A percentile compares a stretch with the other conserved stretches of the same genome.
phyloP scores from a whole-genome alignment of 2,797 vertebrate genomes.

The Sebastes elongatus region DNA sequence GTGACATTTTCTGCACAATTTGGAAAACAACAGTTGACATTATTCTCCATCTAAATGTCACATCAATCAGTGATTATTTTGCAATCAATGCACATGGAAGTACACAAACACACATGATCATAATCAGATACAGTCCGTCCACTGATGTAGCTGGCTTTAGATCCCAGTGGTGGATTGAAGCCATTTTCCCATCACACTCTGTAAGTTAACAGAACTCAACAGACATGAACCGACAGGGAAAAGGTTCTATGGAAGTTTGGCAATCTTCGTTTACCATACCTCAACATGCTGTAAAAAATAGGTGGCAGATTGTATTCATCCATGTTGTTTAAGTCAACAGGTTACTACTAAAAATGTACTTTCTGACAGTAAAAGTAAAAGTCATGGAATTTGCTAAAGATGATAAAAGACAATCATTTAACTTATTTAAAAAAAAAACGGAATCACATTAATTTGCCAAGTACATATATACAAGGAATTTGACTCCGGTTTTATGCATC shows the following conservation, averaged over 20 bases:
- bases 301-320: background rate
- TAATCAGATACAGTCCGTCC: background rate
- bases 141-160: background rate
- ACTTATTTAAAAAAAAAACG: too few species aligned
- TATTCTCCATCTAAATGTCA: constrained; percentile 26
- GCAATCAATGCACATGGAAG: background rate
- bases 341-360: background rate
- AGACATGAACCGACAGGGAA: background rate
- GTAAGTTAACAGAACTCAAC: background rate
- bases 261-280: background rate
- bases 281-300: background rate
- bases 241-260: background rate
- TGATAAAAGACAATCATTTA: background rate
- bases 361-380: background rate
- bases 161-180: background rate
- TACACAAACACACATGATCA: background rate
- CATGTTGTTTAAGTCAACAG: background rate
- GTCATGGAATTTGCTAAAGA: background rate
- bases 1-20: constrained; percentile 29
- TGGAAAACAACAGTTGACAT: constrained; percentile 11
- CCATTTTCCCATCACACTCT: background rate
- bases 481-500: too few species aligned
- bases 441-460: too few species aligned
- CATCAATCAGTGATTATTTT: background rate
- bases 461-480: too few species aligned